Percentiles rank a stretch among this genome's conserved stretches.
These are phyloP conservation scores for Conops quadrifasciatus DNA, from an alignment of 2,888 invertebrate genomes.

Conservation along the genomic window DNA sequence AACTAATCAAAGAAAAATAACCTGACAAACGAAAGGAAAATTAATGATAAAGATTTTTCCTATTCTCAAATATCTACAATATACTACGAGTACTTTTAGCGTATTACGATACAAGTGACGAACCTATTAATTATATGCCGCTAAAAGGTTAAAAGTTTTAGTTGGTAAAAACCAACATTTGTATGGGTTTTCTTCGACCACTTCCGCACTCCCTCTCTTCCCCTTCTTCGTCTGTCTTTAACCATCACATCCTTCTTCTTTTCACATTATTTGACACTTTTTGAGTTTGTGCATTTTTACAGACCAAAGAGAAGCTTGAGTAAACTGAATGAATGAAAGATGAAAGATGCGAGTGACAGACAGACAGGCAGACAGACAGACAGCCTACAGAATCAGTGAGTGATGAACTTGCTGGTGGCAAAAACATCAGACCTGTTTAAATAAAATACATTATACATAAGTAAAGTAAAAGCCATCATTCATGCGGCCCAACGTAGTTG, in stretches of 20 bases:
- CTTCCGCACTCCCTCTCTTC: background rate
- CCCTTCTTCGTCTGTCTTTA: too few species aligned
- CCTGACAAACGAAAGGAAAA: slow-evolving; percentile 5
- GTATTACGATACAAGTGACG: slow-evolving; percentile 27
- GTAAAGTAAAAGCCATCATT: slow-evolving; percentile 15
- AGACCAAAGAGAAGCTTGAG: background rate
- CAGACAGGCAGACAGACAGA: slow-evolving; percentile 6
- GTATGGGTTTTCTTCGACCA: too few species aligned
- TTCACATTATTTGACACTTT: background rate
- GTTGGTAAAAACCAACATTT: too few species aligned
- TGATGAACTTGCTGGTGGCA: slow-evolving; percentile 8
- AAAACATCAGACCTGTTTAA: slow-evolving; percentile 21
- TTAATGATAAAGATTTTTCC: too few species aligned
- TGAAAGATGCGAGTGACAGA: background rate
- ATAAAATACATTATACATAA: background rate
- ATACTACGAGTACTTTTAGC: slow-evolving; percentile 28
- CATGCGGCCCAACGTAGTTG: background rate
- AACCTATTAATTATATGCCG: slow-evolving; percentile 21
- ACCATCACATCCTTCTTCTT: too few species aligned
- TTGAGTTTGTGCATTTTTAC: background rate
- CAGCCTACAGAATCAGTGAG: background rate
- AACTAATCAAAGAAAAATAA: background rate
- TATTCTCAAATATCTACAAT: too few species aligned
- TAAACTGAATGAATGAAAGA: background rate
- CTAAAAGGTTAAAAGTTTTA: slow-evolving; percentile 2